A percentile compares a stretch with the other conserved stretches of the same genome.
Conservation (phyloP, 2,797 vertebrate genomes). For the Melanotaenia boesemani region DNA sequence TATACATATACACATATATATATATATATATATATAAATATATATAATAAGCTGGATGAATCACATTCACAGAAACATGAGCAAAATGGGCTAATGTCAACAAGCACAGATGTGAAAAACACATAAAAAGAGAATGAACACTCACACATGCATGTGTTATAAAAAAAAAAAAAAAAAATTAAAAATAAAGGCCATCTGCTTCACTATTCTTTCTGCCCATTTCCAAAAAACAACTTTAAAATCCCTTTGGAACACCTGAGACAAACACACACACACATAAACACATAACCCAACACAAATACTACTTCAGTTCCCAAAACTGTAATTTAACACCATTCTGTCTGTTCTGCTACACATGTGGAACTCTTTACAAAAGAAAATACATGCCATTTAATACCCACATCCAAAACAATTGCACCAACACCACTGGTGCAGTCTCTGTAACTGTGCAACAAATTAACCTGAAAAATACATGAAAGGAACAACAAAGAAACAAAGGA, state of each 20-base stretch:
- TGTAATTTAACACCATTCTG: constrained; percentile 22
- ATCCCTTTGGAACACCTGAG: constrained; percentile 34
- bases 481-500: constrained; percentile 11
- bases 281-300: constrained; percentile 13
- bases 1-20: no score
- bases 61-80: constrained; percentile 6
- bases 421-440: constrained; percentile 7
- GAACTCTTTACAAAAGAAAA: constrained; percentile 2
- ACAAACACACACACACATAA: constrained; percentile 16
- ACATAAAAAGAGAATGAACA: constrained; percentile 15
- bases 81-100: constrained; percentile 5
- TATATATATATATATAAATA: no score
- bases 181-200: constrained; percentile 42
- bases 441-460: constrained; percentile 11
- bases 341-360: constrained; percentile 4
- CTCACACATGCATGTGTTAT: constrained; percentile 19
- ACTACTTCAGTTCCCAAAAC: constrained; percentile 14
- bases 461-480: neutral
- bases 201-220: constrained; percentile 33
- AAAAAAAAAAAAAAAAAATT: constrained; percentile 14
- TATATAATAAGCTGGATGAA: neutral
- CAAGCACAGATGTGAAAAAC: constrained; percentile 38
- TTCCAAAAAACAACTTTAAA: constrained; percentile 26
- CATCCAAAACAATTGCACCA: constrained; percentile 3
- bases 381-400: neutral